These are phyloP conservation scores for Poeciliopsis turneri DNA, from an alignment of 2,797 vertebrate species.

Conservation along the genomic window DNA sequence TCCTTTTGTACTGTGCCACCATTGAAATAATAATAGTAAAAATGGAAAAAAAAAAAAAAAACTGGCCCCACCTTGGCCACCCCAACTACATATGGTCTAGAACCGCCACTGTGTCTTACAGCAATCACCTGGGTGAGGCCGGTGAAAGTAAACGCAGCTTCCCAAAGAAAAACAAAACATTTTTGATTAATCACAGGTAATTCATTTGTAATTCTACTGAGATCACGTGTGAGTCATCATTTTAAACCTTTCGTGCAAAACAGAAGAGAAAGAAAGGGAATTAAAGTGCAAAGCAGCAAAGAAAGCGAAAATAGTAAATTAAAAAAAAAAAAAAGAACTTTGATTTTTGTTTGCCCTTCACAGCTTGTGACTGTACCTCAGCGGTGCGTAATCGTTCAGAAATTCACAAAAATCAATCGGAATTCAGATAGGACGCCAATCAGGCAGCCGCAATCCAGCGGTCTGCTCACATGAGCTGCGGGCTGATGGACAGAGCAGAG, in stretches of 20 bases:
- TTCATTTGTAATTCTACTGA: background rate
- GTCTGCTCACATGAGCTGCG: background rate
- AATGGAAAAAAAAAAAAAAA: background rate
- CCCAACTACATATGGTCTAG: background rate
- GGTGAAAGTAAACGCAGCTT: background rate
- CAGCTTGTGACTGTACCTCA: background rate
- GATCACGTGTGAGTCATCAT: background rate
- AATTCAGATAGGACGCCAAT: conserved; percentile 13
- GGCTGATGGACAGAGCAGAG: conserved; percentile 15
- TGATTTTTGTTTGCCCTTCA: background rate
- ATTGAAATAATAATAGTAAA: background rate
- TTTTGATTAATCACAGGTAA: background rate
- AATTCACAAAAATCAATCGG: conserved; percentile 20
- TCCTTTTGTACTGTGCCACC: background rate
- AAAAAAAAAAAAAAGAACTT: background rate
- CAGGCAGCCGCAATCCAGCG: conserved; percentile 5
- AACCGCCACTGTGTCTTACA: background rate
- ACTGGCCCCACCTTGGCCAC: background rate
- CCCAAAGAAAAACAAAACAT: too few relatives aligned
- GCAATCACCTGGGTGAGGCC: background rate
- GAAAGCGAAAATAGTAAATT: background rate
- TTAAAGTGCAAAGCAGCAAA: background rate
- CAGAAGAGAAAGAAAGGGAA: background rate
- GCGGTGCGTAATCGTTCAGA: background rate
- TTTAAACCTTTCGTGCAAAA: background rate